Conservation (phyloP, 2,888 invertebrate species). For the Temnothorax rugatulus region DNA sequence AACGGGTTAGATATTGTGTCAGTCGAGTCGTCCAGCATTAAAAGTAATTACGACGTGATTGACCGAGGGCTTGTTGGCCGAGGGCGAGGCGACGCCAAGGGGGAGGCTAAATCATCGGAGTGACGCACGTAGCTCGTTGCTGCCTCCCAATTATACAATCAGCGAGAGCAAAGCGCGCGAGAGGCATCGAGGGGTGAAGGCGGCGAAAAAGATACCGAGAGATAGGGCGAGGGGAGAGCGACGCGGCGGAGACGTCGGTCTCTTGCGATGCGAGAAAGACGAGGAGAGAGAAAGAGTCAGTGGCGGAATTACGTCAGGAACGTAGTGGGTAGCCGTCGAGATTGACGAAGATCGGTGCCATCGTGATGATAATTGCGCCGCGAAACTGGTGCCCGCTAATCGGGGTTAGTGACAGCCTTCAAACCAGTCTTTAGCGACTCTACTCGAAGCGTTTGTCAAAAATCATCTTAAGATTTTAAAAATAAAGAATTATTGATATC, state of each 20-base stretch:
- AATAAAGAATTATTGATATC: neutral
- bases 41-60: slow-evolving; percentile 86
- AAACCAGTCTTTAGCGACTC: neutral
- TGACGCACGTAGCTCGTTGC: slow-evolving; percentile 86
- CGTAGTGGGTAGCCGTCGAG: slow-evolving; percentile 68
- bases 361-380: slow-evolving; percentile 64
- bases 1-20: slow-evolving; percentile 85
- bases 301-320: slow-evolving; percentile 75
- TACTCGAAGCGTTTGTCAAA: neutral
- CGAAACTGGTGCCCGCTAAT: slow-evolving; percentile 28
- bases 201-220: slow-evolving; percentile 49
- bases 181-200: slow-evolving; percentile 51
- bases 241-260: slow-evolving; percentile 27
- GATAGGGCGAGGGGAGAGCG: slow-evolving; percentile 49
- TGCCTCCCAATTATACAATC: slow-evolving; percentile 86
- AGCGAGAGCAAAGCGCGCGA: slow-evolving; percentile 74
- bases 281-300: slow-evolving; percentile 60
- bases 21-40: slow-evolving; percentile 85
- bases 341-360: slow-evolving; percentile 68
- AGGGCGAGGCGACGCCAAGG: slow-evolving; percentile 79
- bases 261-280: slow-evolving; percentile 37
- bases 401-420: slow-evolving; percentile 6
- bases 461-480: neutral
- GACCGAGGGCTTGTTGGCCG: slow-evolving; percentile 83
- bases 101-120: slow-evolving; percentile 85